A percentile compares a stretch with the other conserved stretches of the same genome.
Evolutionary conservation across 2,888 invertebrate genomes (phyloP).

Genomic region (Tuberolachnus salignus): DNA sequence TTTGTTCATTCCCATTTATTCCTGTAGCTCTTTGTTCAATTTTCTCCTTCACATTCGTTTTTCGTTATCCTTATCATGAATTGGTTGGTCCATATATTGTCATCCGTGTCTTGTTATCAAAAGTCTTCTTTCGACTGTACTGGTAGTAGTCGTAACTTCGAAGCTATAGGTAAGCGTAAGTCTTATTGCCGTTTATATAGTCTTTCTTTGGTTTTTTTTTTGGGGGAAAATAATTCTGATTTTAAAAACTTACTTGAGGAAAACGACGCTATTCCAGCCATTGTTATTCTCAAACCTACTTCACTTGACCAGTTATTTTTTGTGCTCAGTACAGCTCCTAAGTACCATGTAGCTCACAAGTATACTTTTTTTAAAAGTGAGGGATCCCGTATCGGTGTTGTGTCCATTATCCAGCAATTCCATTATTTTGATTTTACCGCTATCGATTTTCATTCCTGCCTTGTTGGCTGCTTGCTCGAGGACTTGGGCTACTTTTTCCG

Average conservation of each 20-base stretch:
- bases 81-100: constrained; percentile 27
- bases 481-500: not conserved
- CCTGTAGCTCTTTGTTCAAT: constrained; percentile 16
- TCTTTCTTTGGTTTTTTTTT: not conserved
- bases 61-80: constrained; percentile 10
- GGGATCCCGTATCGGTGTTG: constrained; percentile 14
- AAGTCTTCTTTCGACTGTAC: constrained; percentile 34
- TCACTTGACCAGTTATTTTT: constrained; percentile 9
- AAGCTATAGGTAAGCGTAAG: constrained; percentile 5
- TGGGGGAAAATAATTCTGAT: too few species aligned
- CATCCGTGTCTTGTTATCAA: constrained; percentile 12
- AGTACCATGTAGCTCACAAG: not conserved
- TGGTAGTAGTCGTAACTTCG: constrained; percentile 29
- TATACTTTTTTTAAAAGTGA: constrained; percentile 11
- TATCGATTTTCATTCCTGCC: not conserved
- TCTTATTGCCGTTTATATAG: constrained; percentile 24
- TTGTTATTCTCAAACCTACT: too few species aligned
- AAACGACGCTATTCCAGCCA: not conserved
- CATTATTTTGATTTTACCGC: too few species aligned
- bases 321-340: not conserved
- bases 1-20: constrained; percentile 10
- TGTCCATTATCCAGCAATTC: constrained; percentile 6
- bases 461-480: constrained; percentile 2
- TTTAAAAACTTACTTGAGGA: not conserved
- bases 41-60: not conserved